Evolutionary conservation across 1,140 invertebrate species (phyloP).

Genomic region (Habropoda laboriosa): DNA sequence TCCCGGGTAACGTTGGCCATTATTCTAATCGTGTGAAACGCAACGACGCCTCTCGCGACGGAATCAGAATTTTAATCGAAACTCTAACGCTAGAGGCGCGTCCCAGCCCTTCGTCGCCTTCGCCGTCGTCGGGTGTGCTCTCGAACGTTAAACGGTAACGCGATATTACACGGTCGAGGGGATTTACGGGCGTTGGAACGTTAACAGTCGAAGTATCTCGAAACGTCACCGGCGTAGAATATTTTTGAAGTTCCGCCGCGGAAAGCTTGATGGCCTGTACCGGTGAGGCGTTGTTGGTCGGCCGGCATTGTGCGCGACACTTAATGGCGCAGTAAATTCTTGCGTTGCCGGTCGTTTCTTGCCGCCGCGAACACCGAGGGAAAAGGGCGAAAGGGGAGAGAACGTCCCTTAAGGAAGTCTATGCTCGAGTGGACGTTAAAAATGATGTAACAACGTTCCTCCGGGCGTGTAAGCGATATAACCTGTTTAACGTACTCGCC

Average conservation of each 20-base stretch:
- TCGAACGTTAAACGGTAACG: not conserved
- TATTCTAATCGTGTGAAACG: slow-evolving; percentile 19
- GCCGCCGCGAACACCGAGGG: not conserved
- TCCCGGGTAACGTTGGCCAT: slow-evolving; percentile 1
- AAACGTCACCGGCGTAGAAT: not conserved
- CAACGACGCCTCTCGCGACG: not conserved
- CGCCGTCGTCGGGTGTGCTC: not conserved
- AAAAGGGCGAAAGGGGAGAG: too few relatives aligned
- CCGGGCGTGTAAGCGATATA: slow-evolving; percentile 31
- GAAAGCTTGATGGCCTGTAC: not conserved
- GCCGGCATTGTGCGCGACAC: slow-evolving; percentile 11
- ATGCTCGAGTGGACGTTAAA: slow-evolving; percentile 8
- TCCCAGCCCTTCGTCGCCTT: not conserved
- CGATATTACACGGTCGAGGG: slow-evolving; percentile 3
- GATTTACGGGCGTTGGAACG: not conserved
- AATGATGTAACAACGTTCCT: slow-evolving; percentile 21
- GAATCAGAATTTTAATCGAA: slow-evolving; percentile 24
- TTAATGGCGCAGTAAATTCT: slow-evolving; percentile 55
- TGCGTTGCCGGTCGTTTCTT: slow-evolving; percentile 41
- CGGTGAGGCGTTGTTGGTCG: slow-evolving; percentile 19
- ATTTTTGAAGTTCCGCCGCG: slow-evolving; percentile 3
- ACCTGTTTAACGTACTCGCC: slow-evolving; percentile 8
- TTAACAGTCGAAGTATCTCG: not conserved
- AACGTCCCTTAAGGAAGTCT: slow-evolving; percentile 12
- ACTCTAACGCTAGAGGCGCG: not conserved